Conservation (phyloP, 2,113 vertebrate species). For the Lepisosteus osseus region DNA sequence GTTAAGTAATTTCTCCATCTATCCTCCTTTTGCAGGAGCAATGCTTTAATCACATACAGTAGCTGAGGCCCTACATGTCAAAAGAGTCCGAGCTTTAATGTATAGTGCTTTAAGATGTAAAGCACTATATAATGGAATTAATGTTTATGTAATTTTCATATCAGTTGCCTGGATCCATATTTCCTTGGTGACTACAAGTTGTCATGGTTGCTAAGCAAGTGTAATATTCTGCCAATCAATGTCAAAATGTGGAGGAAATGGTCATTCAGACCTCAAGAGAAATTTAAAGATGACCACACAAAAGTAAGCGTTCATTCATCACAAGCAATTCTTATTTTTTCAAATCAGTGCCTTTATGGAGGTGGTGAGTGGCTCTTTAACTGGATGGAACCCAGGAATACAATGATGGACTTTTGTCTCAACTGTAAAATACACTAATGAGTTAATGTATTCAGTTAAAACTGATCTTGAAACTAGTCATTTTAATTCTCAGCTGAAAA, state of each 20-base stretch:
- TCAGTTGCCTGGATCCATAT: constrained; percentile 21
- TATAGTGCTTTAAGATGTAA: too few relatives aligned
- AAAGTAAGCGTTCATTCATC: constrained; percentile 9
- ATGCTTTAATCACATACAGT: too few relatives aligned
- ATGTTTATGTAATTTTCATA: constrained; percentile 13
- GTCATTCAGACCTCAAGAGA: constrained; percentile 2
- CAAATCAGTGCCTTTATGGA: constrained; percentile 3
- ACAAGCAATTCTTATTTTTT: neutral
- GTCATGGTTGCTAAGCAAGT: constrained; percentile 23
- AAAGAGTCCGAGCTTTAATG: too few relatives aligned
- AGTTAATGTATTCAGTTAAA: constrained; percentile 12
- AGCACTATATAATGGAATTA: too few relatives aligned
- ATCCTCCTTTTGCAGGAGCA: too few relatives aligned
- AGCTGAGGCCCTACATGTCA: too few relatives aligned
- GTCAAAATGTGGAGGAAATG: constrained; percentile 11
- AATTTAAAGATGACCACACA: constrained; percentile 19
- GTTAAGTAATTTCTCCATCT: too few relatives aligned
- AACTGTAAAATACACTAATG: neutral
- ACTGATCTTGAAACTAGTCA: constrained; percentile 14
- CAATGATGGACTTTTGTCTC: too few relatives aligned
- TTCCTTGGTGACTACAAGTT: constrained; percentile 24
- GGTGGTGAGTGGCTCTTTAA: too few relatives aligned
- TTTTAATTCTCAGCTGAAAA: constrained; percentile 4
- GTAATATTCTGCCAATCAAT: constrained; percentile 16
- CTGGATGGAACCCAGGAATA: too few relatives aligned